Evolutionary conservation across 1,140 invertebrate species (phyloP).

Genomic region (Drosophila ambigua): DNA sequence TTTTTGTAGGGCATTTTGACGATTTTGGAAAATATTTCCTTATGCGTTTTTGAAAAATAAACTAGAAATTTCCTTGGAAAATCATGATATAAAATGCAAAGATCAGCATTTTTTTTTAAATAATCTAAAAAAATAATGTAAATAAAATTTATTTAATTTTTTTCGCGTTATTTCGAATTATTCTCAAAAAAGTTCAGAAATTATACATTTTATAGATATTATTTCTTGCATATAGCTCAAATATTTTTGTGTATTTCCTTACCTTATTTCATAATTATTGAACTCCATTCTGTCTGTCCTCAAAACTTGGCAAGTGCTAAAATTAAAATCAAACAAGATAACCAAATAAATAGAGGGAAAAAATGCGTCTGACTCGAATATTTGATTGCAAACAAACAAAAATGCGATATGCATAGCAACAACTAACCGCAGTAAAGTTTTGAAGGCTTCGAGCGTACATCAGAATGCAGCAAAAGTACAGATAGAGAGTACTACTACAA

Average conservation of each 20-base stretch:
- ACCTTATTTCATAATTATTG: no score
- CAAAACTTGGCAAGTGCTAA: slow-evolving; percentile 59
- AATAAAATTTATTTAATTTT: no score
- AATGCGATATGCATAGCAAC: slow-evolving; percentile 11
- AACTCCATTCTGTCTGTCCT: slow-evolving; percentile 9
- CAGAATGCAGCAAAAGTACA: background rate
- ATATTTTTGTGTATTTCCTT: no score
- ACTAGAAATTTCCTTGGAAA: background rate
- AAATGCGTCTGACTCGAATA: slow-evolving; percentile 52
- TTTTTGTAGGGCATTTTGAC: background rate
- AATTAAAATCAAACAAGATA: slow-evolving; percentile 53
- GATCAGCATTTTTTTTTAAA: no score
- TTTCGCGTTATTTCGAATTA: no score
- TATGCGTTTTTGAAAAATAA: background rate
- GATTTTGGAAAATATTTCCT: no score
- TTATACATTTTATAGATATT: background rate
- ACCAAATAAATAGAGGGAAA: slow-evolving; percentile 59
- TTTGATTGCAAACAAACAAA: slow-evolving; percentile 42
- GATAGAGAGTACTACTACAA: no score
- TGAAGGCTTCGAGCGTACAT: slow-evolving; percentile 10
- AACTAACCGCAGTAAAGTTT: background rate
- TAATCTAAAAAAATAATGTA: no score
- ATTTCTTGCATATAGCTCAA: background rate
- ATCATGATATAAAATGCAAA: no score
- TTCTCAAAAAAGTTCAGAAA: no score